Evolutionary conservation across 2,888 invertebrate genomes (phyloP).

Genomic region (Stenoptilia bipunctidactyla): DNA sequence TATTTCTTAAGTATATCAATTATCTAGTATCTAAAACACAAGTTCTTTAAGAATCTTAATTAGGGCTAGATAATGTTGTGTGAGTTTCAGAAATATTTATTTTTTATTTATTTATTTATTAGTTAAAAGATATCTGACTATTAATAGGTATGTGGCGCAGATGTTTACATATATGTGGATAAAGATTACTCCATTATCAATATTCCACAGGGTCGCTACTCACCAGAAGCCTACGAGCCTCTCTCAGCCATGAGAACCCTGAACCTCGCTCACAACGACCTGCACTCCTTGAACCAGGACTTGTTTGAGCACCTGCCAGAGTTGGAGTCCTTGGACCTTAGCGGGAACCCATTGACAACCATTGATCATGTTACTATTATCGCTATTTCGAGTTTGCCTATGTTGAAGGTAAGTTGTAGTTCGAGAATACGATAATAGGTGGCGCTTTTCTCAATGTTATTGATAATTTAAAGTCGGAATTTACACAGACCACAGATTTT

Average conservation of each 20-base stretch:
- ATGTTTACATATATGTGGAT: not conserved
- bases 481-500: too few relatives aligned
- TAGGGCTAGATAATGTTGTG: too few relatives aligned
- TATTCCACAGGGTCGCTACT: slow-evolving; percentile 65
- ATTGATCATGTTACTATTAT: slow-evolving; percentile 74
- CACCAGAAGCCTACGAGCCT: slow-evolving; percentile 72
- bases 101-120: too few relatives aligned
- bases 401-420: slow-evolving; percentile 76
- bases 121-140: too few relatives aligned
- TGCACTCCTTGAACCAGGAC: slow-evolving; percentile 79
- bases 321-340: slow-evolving; percentile 76
- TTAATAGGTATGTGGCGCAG: too few relatives aligned
- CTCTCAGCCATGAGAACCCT: slow-evolving; percentile 69
- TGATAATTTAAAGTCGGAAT: too few relatives aligned
- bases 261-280: slow-evolving; percentile 77
- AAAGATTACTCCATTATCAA: not conserved
- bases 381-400: slow-evolving; percentile 75
- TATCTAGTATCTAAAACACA: too few relatives aligned
- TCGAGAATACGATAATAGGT: not conserved
- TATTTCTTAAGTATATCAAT: too few relatives aligned
- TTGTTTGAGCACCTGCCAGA: slow-evolving; percentile 81
- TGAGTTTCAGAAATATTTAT: too few relatives aligned
- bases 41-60: too few relatives aligned
- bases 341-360: slow-evolving; percentile 79
- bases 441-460: not conserved